Percentiles rank a stretch among this genome's conserved stretches.
Evolutionary conservation across 2,888 invertebrate species (phyloP).

Genomic region (Nomada fabriciana): DNA sequence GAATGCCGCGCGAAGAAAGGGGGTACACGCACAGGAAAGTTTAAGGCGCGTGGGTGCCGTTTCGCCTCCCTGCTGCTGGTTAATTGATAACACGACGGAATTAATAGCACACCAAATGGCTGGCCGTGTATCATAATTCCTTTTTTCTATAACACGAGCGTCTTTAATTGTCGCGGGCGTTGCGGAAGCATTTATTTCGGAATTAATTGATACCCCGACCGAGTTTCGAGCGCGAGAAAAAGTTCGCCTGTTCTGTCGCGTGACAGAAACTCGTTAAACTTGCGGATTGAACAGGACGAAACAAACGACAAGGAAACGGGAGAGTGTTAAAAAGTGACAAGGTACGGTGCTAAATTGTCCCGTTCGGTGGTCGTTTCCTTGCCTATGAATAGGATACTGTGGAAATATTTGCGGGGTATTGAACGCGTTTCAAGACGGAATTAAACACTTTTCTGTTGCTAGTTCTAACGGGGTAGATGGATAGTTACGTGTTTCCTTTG

Average conservation of each 20-base stretch:
- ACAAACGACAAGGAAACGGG: conserved; percentile 40
- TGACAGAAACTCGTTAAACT: conserved; percentile 58
- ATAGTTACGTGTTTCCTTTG: too few species aligned
- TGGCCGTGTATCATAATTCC: conserved; percentile 18
- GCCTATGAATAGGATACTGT: conserved; percentile 1
- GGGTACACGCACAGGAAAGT: conserved; percentile 27
- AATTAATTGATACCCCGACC: conserved; percentile 53
- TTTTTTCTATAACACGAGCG: neutral
- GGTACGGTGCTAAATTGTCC: conserved; percentile 23
- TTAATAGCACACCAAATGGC: conserved; percentile 21
- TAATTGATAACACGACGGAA: conserved; percentile 57
- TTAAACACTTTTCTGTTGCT: neutral
- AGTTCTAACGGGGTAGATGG: too few species aligned
- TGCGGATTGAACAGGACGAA: conserved; percentile 44
- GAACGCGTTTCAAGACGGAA: neutral
- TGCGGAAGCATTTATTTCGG: conserved; percentile 40
- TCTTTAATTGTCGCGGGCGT: conserved; percentile 8
- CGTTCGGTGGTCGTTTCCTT: conserved; percentile 1
- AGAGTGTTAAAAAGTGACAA: conserved; percentile 39
- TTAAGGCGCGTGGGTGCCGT: conserved; percentile 45
- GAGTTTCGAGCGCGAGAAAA: conserved; percentile 19
- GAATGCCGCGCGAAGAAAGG: conserved; percentile 49
- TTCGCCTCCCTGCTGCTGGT: neutral
- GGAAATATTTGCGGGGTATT: neutral
- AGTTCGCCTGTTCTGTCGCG: conserved; percentile 22